A percentile compares a stretch with the other conserved stretches of the same genome.
Evolutionary conservation across 2,888 invertebrate genomes (phyloP).

Genomic region (Frankliniella fusca): DNA sequence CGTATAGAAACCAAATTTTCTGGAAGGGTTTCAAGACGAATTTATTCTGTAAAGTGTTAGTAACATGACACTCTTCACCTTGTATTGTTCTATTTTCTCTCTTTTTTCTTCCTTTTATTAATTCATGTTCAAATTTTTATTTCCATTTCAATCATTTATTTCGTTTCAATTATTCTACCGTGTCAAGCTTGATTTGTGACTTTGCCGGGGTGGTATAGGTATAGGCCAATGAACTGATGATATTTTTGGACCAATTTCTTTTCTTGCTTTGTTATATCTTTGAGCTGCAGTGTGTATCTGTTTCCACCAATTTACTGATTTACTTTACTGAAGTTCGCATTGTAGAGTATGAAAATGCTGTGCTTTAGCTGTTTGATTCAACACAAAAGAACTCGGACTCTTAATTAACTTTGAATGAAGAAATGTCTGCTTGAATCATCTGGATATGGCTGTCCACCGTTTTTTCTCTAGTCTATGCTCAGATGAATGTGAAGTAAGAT

Average conservation of each 20-base stretch:
- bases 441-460: too few relatives aligned
- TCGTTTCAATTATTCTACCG: neutral
- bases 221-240: neutral
- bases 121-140: too few relatives aligned
- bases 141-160: neutral
- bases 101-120: neutral
- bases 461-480: too few relatives aligned
- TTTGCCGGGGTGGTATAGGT: neutral
- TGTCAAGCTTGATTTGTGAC: neutral
- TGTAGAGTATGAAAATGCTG: neutral
- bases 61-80: neutral
- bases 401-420: too few relatives aligned
- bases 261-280: neutral
- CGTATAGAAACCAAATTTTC: neutral
- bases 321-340: neutral
- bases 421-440: too few relatives aligned
- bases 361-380: too few relatives aligned
- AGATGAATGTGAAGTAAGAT: too few relatives aligned
- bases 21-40: too few relatives aligned
- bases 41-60: too few relatives aligned
- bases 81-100: neutral
- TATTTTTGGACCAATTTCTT: conserved; percentile 3
- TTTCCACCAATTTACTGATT: too few relatives aligned
- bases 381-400: too few relatives aligned
- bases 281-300: neutral